Conservation (phyloP, 2,888 invertebrate species). For the Tanypteryx hageni region DNA sequence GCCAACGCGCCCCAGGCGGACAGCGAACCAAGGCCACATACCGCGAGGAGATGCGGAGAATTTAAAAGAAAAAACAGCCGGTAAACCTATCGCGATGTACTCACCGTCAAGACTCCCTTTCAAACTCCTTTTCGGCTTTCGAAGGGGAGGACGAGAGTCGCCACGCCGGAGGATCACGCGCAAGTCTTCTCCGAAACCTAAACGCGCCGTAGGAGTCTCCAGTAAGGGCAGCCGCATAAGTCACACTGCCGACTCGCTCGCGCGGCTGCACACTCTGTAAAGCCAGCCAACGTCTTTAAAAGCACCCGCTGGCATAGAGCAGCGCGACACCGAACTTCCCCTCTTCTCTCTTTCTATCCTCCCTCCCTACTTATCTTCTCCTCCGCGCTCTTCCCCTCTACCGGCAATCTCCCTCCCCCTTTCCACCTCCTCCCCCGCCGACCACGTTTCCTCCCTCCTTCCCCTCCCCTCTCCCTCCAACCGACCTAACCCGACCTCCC, state of each 20-base stretch:
- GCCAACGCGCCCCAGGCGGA: background rate
- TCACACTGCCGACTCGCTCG: background rate
- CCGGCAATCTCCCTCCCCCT: background rate
- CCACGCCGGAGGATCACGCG: background rate
- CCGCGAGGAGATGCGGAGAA: background rate
- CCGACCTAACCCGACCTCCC: constrained; percentile 16
- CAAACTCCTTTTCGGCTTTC: constrained; percentile 13
- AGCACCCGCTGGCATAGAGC: background rate
- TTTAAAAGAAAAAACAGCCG: background rate
- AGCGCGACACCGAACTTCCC: background rate
- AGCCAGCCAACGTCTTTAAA: background rate
- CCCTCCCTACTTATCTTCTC: background rate
- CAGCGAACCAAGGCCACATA: background rate
- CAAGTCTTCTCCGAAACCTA: background rate
- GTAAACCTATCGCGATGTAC: background rate
- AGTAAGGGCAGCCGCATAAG: background rate
- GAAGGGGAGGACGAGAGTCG: constrained; percentile 1
- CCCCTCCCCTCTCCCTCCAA: background rate
- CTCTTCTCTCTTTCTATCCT: background rate
- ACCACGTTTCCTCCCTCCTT: background rate
- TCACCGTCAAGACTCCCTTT: background rate
- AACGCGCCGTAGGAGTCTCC: background rate
- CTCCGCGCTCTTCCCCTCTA: background rate
- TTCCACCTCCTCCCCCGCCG: background rate
- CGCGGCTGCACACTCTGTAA: background rate